Base-by-base conservation (phyloP, 2,797 vertebrate species). In the Pangasius mekongensis region DNA sequence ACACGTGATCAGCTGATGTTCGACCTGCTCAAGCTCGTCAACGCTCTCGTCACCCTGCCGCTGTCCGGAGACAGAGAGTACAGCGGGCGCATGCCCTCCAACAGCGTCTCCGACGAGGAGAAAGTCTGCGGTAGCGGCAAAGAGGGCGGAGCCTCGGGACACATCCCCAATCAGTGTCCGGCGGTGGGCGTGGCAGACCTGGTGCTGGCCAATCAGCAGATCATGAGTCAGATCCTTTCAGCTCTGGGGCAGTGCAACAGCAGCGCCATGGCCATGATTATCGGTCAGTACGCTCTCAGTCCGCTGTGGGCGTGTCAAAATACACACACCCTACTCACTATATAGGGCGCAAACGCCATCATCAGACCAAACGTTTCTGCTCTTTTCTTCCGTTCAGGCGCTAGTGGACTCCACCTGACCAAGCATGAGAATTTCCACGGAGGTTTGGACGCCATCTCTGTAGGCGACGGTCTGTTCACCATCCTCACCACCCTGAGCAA, bases 191-290 rank as follows among this genome's bases (percentile, higher is more conserved):
- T 99, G 89, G 99, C 98, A 0, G 98, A 99, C 93, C 94, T 99
- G 94, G 98, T 99, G 86, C 95, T 99, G 76, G 98, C 98, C 94
- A 99, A 99, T 94, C 99, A 99, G 88, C 99, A 99, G 90, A 99
- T 99, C 67, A 99, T 99, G 99, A 99, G 99, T 94, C 99, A 99
- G 95, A 99, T 99, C 94, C 93, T 99, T 91, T 99, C 99, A 0
- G 99, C 99, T 0, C 93, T 99, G 89, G 98, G 99, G 69, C 98
- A 99, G 91, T 99, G 99, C 95, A 99, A 99, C 95, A 99, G 99
- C 96, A 99, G 98, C 22, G 98, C 99, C 92, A 99, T 99, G 99
- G 99, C 99, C 74, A 99, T 99, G 98, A 99, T 99, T 89, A 99
- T 99, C 88, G 99, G 99, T 99, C 96, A 69, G 97, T 94, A 76